Evolutionary conservation across 1,140 invertebrate genomes (phyloP), one percentile per base, ranked within the genome.

Genomic region (Anastatus disparis): DNA sequence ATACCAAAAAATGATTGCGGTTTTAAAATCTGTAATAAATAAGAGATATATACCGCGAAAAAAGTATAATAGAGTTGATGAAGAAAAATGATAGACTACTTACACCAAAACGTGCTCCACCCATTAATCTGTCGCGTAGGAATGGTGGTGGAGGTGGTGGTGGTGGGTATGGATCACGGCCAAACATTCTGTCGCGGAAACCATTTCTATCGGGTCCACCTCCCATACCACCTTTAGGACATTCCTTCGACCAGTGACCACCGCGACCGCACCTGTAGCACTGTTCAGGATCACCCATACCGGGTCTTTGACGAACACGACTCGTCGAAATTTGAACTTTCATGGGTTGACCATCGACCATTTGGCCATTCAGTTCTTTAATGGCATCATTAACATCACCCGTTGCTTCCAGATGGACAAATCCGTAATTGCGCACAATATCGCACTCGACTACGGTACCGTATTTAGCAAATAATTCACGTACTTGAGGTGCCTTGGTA

Each of bases 191-290:
- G 84, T 94, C 93, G 80, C 93, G 90, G 88, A 92, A 94, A 75
- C 91, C 91, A 81, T 92, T 92, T 79, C 92, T 91, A 61, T 85
- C 85, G 4, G 83, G 84, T 78, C 91, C 91, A 77, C 91, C 89
- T 72, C 90, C 91, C 84, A 91, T 88, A 71, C 90, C 89, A 27
- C 84, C 83, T 79, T 90, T 90, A 68, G 94, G 94, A 86, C 95
- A 96, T 85, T 96, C 94, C 89, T 95, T 96, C 75, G 94, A 96
- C 95, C 95, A 97, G 87, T 97, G 95, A 73, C 95, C 95, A 78
- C 93, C 93, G 82, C 93, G 90, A 66, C 95, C 95, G 89, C 95
- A 97, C 84, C 95, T 90, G 87, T 96, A 97, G 87, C 95, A 97
- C 82, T 95, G 94, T 82, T 95, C 95, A 81, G 95, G 94, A 85